phyloP scores from a whole-genome alignment of 2,797 vertebrate species.

The Lagorchestes hirsutus region DNA sequence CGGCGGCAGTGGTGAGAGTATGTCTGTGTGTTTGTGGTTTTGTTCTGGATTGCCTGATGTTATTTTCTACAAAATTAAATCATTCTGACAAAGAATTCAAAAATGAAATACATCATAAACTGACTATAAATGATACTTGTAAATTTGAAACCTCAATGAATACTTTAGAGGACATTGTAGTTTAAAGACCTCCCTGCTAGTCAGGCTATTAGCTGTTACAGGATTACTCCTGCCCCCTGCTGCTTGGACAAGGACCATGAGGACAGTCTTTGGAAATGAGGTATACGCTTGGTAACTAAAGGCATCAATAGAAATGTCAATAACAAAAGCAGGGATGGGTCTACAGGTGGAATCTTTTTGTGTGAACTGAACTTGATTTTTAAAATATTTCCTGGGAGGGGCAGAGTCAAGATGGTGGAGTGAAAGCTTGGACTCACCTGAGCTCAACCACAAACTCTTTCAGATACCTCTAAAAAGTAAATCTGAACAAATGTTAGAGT shows the following conservation, averaged over 20 bases:
- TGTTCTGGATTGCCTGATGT: not conserved
- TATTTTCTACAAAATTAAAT: not conserved
- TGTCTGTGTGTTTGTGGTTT: not conserved
- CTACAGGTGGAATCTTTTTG: not conserved
- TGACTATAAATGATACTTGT: not conserved
- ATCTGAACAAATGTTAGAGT: too few species aligned
- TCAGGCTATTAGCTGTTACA: not conserved
- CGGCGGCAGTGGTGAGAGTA: too few species aligned
- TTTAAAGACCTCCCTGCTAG: not conserved
- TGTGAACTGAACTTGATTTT: slow-evolving; percentile 21
- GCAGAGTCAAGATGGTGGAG: too few species aligned
- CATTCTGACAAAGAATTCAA: not conserved
- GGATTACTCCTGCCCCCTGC: not conserved
- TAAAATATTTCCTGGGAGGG: not conserved
- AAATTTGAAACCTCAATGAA: not conserved
- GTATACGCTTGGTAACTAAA: not conserved
- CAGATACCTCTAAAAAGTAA: too few species aligned
- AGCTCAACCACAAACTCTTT: too few species aligned
- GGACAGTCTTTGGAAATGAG: not conserved
- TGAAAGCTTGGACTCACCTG: too few species aligned
- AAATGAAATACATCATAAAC: not conserved
- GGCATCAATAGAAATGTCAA: slow-evolving; percentile 43
- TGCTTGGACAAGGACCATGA: not conserved
- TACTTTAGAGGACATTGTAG: not conserved
- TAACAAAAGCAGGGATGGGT: not conserved